These are phyloP conservation scores for Druon quercuslanigerum DNA, from an alignment of 1,140 invertebrate genomes.

Conservation along the genomic window DNA sequence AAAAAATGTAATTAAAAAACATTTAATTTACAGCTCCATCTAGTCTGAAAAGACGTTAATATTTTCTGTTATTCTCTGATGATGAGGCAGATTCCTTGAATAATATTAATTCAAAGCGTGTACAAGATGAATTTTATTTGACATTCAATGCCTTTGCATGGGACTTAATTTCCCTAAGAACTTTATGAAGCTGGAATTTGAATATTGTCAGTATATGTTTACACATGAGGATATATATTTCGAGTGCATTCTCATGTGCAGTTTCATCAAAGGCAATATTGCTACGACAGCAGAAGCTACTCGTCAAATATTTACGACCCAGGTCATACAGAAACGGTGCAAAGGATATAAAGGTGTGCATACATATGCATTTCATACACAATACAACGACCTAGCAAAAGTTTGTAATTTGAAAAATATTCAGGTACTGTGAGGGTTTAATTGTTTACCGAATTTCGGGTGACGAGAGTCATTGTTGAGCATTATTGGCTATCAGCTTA, in stretches of 20 bases:
- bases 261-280: constrained; percentile 42
- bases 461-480: too few relatives aligned
- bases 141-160: neutral
- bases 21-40: too few relatives aligned
- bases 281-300: constrained; percentile 53
- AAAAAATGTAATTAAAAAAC: too few relatives aligned
- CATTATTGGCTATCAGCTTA: too few relatives aligned
- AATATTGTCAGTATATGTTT: constrained; percentile 26
- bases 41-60: too few relatives aligned
- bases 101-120: neutral
- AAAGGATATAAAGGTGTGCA: constrained; percentile 35
- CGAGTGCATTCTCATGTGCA: constrained; percentile 16
- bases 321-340: constrained; percentile 27
- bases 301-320: constrained; percentile 61
- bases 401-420: too few relatives aligned
- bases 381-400: neutral
- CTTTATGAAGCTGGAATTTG: constrained; percentile 10
- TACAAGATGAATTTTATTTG: neutral
- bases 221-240: constrained; percentile 7
- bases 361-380: constrained; percentile 47
- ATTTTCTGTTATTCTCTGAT: too few relatives aligned
- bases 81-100: too few relatives aligned
- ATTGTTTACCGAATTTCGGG: too few relatives aligned
- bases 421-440: too few relatives aligned
- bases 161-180: neutral